Conservation (phyloP, 2,797 vertebrate genomes). For the Mormyrus hasselquistii region DNA sequence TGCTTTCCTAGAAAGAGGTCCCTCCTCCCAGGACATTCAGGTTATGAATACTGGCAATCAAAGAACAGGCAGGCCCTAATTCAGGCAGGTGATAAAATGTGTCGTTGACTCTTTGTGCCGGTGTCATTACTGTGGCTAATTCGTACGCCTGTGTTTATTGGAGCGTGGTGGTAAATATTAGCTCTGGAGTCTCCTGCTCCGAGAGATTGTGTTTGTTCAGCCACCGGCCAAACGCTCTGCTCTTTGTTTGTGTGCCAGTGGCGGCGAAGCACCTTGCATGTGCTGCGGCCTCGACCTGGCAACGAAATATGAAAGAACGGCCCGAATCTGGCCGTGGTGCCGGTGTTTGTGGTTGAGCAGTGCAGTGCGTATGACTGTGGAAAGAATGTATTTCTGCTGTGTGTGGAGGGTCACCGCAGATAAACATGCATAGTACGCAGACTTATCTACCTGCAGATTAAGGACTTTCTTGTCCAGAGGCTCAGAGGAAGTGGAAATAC, state of each 20-base stretch:
- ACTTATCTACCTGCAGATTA: neutral
- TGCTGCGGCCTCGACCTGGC: neutral
- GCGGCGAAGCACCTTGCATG: neutral
- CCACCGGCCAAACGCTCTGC: constrained; percentile 21
- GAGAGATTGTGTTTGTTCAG: constrained; percentile 44
- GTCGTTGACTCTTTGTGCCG: constrained; percentile 54
- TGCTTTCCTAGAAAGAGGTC: neutral
- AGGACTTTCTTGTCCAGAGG: neutral
- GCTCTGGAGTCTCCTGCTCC: constrained; percentile 51
- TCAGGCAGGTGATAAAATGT: constrained; percentile 58
- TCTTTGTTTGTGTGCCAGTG: constrained; percentile 1
- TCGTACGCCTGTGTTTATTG: constrained; percentile 44
- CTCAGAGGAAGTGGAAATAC: neutral
- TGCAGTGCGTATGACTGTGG: neutral
- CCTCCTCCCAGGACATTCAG: neutral
- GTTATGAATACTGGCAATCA: constrained; percentile 40
- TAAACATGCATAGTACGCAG: neutral
- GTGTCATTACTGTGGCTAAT: constrained; percentile 55
- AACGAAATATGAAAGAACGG: neutral
- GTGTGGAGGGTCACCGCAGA: neutral
- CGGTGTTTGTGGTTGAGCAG: neutral
- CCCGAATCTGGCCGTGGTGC: neutral
- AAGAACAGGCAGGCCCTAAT: constrained; percentile 52
- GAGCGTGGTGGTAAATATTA: constrained; percentile 62
- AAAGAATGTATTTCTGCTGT: neutral